Evolutionary conservation across 2,797 vertebrate genomes (phyloP).

Genomic region (Trachurus trachurus): DNA sequence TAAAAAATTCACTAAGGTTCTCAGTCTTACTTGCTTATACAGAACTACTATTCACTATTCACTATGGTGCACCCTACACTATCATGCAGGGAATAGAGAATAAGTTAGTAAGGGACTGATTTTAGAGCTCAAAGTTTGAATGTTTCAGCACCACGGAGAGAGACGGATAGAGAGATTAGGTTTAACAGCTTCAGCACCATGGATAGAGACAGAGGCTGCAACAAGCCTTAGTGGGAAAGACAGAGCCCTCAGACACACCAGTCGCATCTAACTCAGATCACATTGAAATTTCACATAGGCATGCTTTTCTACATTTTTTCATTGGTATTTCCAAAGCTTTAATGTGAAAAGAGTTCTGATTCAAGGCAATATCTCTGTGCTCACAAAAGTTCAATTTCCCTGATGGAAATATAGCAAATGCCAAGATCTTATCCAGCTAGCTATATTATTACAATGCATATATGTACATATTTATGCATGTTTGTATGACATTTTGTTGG

Average conservation of each 20-base stretch:
- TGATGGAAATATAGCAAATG: conserved; percentile 10
- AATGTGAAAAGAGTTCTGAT: background rate
- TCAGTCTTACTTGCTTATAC: conserved; percentile 1
- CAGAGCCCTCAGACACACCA: conserved; percentile 25
- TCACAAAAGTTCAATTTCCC: conserved; percentile 2
- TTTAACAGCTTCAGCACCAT: conserved; percentile 36
- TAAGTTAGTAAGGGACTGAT: conserved; percentile 32
- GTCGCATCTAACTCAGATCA: conserved; percentile 20
- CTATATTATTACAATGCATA: background rate
- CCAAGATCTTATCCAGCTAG: background rate
- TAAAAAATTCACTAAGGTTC: conserved; percentile 3
- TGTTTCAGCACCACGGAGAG: conserved; percentile 62
- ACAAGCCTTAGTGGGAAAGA: conserved; percentile 25
- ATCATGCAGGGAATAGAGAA: conserved; percentile 31
- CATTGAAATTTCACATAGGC: conserved; percentile 24
- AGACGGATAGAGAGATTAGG: conserved; percentile 17
- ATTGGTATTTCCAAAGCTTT: conserved; percentile 15
- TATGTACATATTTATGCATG: background rate
- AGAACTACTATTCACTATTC: conserved; percentile 24
- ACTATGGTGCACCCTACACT: conserved; percentile 8
- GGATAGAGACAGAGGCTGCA: conserved; percentile 30
- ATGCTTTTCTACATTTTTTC: background rate
- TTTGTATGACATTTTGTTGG: background rate
- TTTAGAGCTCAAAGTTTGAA: conserved; percentile 22
- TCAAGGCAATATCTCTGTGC: conserved; percentile 22